Conservation (phyloP, 2,888 invertebrate species). For the Pandemis heparana region DNA sequence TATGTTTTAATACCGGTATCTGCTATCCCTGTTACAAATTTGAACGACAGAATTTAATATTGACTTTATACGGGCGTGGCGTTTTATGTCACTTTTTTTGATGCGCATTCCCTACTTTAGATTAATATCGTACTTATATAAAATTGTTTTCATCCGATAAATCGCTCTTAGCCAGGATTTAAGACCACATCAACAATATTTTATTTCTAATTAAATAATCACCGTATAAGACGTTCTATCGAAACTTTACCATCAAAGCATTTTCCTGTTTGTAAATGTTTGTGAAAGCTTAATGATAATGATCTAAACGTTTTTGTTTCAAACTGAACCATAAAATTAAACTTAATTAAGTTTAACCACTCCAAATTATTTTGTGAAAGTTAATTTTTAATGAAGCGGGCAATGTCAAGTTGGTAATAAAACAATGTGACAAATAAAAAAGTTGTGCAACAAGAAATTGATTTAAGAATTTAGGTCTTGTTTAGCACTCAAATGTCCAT, state of each 20-base stretch:
- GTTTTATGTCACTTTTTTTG: too few relatives aligned
- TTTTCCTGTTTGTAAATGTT: conserved; percentile 21
- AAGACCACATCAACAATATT: neutral
- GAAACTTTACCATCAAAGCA: conserved; percentile 17
- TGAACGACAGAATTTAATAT: too few relatives aligned
- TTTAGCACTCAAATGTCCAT: too few relatives aligned
- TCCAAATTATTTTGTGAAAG: neutral
- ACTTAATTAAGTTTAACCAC: neutral
- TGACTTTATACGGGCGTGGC: too few relatives aligned
- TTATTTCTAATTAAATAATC: conserved; percentile 1
- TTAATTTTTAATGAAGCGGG: conserved; percentile 1
- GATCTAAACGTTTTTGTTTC: conserved; percentile 16
- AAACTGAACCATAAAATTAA: conserved; percentile 8
- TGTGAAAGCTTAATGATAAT: conserved; percentile 30
- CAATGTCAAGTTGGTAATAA: neutral
- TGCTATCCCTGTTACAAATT: too few relatives aligned
- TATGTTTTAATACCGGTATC: too few relatives aligned
- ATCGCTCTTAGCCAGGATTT: too few relatives aligned
- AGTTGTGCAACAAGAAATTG: neutral
- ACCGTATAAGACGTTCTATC: conserved; percentile 15
- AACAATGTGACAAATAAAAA: neutral
- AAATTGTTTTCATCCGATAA: too few relatives aligned
- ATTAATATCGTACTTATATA: too few relatives aligned
- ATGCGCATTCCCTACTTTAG: too few relatives aligned
- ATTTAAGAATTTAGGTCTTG: neutral